These are phyloP conservation scores for Pristionchus exspectatus DNA, from an alignment of 2,888 invertebrate species.

Conservation along the genomic window DNA sequence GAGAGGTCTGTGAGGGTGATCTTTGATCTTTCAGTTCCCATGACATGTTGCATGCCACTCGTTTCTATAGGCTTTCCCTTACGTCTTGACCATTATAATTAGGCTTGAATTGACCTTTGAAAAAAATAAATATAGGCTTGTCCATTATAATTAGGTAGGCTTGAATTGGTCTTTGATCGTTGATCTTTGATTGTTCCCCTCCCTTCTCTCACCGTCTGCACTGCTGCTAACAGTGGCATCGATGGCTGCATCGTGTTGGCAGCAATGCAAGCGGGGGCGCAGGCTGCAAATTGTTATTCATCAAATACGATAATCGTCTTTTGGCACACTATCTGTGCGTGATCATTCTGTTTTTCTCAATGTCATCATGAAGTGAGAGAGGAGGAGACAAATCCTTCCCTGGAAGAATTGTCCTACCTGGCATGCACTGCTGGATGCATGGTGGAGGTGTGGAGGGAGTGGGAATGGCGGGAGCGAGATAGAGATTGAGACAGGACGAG, in stretches of 20 bases:
- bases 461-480: conserved; percentile 31
- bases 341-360: background rate
- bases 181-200: background rate
- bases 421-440: conserved; percentile 30
- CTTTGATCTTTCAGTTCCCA: background rate
- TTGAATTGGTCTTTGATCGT: background rate
- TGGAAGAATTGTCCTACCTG: background rate
- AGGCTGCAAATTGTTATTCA: background rate
- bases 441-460: conserved; percentile 25
- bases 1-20: conserved; percentile 19
- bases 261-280: conserved; percentile 44
- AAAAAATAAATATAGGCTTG: no score
- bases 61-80: no score
- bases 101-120: no score
- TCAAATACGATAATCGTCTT: background rate
- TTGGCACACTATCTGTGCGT: background rate
- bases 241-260: background rate
- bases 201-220: conserved; percentile 43
- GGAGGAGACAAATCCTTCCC: no score
- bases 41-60: no score
- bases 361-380: background rate
- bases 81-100: no score
- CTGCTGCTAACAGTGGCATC: conserved; percentile 29
- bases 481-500: conserved; percentile 29
- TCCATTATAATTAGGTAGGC: no score